Percentiles rank a stretch among this genome's conserved stretches.
These are phyloP conservation scores for Drosophila parabipectinata DNA, from an alignment of 1,140 invertebrate genomes.

Conservation along the genomic window DNA sequence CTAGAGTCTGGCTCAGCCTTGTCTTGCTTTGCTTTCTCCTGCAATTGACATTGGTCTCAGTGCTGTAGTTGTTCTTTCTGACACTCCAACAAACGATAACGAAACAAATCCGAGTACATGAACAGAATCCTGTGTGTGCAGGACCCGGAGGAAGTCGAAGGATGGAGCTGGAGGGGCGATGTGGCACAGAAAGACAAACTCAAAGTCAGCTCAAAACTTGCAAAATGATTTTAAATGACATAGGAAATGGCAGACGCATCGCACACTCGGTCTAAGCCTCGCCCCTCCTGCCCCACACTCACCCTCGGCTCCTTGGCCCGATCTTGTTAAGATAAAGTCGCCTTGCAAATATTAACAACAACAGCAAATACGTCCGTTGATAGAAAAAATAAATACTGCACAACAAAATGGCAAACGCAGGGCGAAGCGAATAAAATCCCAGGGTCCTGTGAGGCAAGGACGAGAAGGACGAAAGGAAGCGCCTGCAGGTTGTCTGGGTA, in stretches of 20 bases:
- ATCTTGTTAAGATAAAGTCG: constrained; percentile 73
- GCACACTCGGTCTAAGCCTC: constrained; percentile 7
- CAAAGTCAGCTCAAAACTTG: constrained; percentile 61
- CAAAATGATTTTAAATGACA: constrained; percentile 75
- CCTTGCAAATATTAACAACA: constrained; percentile 63
- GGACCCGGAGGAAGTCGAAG: background rate
- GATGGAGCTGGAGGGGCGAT: background rate
- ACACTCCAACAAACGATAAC: constrained; percentile 49
- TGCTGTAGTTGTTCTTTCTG: constrained; percentile 28
- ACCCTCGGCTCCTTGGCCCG: constrained; percentile 24
- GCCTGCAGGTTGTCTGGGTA: constrained; percentile 56
- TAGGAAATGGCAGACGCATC: constrained; percentile 50
- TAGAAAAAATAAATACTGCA: constrained; percentile 58
- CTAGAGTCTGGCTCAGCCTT: constrained; percentile 17
- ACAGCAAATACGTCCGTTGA: constrained; percentile 19
- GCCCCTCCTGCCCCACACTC: background rate
- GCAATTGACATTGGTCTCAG: constrained; percentile 20
- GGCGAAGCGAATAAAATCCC: background rate
- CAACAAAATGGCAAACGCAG: constrained; percentile 52
- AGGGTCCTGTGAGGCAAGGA: background rate
- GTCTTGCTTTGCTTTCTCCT: background rate
- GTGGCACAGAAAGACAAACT: constrained; percentile 29
- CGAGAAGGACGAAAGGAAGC: constrained; percentile 1
- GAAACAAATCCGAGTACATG: constrained; percentile 65
- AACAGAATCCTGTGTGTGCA: constrained; percentile 12